Evolutionary conservation across 2,888 invertebrate species (phyloP), one percentile per base, ranked within the genome.

Genomic region (Sphaerophoria rueppellii): DNA sequence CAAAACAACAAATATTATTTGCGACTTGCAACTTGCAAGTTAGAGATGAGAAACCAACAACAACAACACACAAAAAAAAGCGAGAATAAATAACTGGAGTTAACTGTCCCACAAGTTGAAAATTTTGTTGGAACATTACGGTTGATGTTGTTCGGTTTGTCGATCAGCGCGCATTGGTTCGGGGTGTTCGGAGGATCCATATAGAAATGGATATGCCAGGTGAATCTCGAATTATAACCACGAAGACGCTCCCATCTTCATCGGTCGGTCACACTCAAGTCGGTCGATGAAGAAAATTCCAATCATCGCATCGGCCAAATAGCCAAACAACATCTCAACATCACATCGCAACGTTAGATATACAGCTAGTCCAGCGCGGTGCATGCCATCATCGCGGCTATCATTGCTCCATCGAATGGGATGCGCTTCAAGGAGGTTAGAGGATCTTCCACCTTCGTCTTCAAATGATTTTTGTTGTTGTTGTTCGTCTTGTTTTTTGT

Each of bases 251-350:
- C 83, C 79, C 83, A 83, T 82, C 82, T 82, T 58, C 70, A 55
- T 58, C 73, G 69, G 40, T 50, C 67, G 72, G 50, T 75, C 71
- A 76, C 67, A 73, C 37, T 73, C 76, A 72, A 76, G 81, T 72
- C 67, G 70, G 65, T 50, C 76, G 81, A 55, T 67, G 69, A 77
- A 43, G 9, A 43, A 24, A 85, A 85, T 85, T 85, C 85, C 85
- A 85, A 85, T 85, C 85, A 81, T 85, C 85, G 80, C 85, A 81
- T 85, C 85, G 76, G 48, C 85, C 72, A 80, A 83, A 80, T 80
- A 58, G 79, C 75, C 54, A 54, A 74, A 74, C 74, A 82, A 65
- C 70, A 79, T 69, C 75, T 69, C 75, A 32, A 35, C 12, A n/a
- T 24, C 16, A 37, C 37, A 24, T 71, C 55, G 72, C 37, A 69